Conservation (phyloP, 2,113 vertebrate species). For the Lepisosteus oculatus region DNA sequence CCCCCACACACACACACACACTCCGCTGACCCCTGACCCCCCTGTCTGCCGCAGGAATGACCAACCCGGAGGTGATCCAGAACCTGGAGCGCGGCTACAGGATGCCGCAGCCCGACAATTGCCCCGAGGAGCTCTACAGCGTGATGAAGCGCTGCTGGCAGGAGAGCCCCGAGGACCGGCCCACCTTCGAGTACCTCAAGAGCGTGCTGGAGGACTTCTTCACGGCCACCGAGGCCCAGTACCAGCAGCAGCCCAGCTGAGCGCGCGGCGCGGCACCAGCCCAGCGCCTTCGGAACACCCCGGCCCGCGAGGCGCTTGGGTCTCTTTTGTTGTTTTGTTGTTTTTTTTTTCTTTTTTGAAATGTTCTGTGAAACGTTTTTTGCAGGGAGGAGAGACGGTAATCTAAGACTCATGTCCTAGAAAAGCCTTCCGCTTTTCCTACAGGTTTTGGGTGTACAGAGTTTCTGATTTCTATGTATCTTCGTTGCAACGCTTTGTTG, state of each 20-base stretch:
- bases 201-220: constrained; percentile 89
- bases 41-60: constrained; percentile 75
- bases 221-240: constrained; percentile 91
- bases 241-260: constrained; percentile 75
- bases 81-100: constrained; percentile 87
- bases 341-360: too few species aligned
- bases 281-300: too few species aligned
- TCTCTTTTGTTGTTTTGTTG: too few species aligned
- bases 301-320: too few species aligned
- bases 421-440: too few species aligned
- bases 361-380: too few species aligned
- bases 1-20: not conserved
- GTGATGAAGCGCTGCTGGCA: constrained; percentile 89
- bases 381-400: too few species aligned
- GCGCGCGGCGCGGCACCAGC: too few species aligned
- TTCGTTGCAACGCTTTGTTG: too few species aligned
- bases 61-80: constrained; percentile 93
- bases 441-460: too few species aligned
- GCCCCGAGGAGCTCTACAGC: constrained; percentile 74
- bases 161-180: constrained; percentile 80
- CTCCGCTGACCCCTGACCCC: not conserved
- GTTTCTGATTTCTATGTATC: too few species aligned
- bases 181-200: constrained; percentile 92
- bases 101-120: constrained; percentile 87
- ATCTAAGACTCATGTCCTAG: too few species aligned